Percentiles rank a stretch among this genome's conserved stretches.
phyloP scores from a whole-genome alignment of 2,113 vertebrate genomes.

The Petroica traversi region DNA sequence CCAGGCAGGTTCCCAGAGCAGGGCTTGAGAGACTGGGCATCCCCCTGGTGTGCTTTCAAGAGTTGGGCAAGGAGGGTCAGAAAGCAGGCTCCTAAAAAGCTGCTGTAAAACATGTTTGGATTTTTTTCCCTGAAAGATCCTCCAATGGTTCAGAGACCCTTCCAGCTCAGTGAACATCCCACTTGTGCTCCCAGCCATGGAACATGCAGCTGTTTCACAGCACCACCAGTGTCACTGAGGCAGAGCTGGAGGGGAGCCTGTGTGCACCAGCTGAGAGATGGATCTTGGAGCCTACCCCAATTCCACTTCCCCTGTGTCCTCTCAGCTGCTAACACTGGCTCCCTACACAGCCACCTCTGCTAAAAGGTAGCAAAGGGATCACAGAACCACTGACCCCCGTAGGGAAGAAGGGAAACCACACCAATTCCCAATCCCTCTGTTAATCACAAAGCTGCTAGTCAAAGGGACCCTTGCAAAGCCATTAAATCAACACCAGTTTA shows the following conservation, averaged over 20 bases:
- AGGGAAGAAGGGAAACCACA: not conserved
- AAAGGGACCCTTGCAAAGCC: not conserved
- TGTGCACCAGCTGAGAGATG: not conserved
- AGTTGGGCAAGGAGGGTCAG: not conserved
- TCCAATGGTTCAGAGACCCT: not conserved
- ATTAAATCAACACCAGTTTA: not conserved
- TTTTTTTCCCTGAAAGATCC: not conserved
- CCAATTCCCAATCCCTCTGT: not conserved
- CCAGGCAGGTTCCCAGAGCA: not conserved
- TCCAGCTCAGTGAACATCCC: not conserved
- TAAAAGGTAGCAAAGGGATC: not conserved
- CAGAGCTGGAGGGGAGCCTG: rapidly evolving
- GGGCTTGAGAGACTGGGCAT: not conserved
- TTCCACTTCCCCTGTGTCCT: not conserved
- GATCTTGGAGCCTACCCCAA: not conserved
- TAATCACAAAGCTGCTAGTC: not conserved
- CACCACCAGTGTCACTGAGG: not conserved
- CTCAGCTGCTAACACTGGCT: not conserved
- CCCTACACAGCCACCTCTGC: not conserved
- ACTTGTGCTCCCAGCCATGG: not conserved
- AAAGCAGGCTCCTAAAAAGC: not conserved
- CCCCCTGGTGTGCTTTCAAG: not conserved
- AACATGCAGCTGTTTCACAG: not conserved
- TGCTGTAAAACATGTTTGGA: rapidly evolving
- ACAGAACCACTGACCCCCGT: not conserved